Base-by-base conservation (phyloP, 2,113 vertebrate species). In the Forbesichthys papilliferus region DNA sequence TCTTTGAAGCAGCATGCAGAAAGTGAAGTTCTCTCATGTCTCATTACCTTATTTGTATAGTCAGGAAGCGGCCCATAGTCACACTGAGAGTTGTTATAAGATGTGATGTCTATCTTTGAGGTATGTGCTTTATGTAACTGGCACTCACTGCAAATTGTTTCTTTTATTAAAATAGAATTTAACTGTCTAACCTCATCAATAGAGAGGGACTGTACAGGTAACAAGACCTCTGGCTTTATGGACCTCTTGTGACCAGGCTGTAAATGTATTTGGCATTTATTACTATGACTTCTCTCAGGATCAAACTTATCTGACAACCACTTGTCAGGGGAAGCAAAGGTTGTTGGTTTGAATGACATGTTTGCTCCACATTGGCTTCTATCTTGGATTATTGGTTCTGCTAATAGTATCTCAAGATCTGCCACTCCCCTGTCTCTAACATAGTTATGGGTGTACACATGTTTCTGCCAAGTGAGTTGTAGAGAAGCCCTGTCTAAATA, bases 181-280 rank as follows among this genome's bases (percentile, higher is more conserved):
- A 93, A 57, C 75, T 84, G 88, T 16, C 69, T 73, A 6, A 93
- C 82, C 73, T 93, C 92, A 54, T 92, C 90, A 51, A 65, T 69
- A 1, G 90, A 90, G 16, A 92, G 89, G 9, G 76, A 73, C 16
- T 77, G 77, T 9, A 77, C 85, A 3, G 87, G 86, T 48, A 68
- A 70, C 14, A 65, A 60, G 33, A 75, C 48, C 59, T 82, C 81
- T 20, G 80, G 51, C 0, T 74, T 67, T 13, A 33, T 51, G 14
- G 68, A 68, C n/a, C 36, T 71, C 58, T 71, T 85, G 48, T 59
- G 58, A 63, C 48, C 13, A n/a, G 54, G 54, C 2, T 18, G 20
- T 18, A 54, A 48, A 36, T 47, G 1, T 27, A 27, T 66, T 46
- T 76, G 48, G 3, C 54, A 33, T 18, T 68, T 55, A 48, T 52